Evolutionary conservation across 2,113 vertebrate genomes (phyloP), one percentile per base, ranked within the genome.

Genomic region (Rhinoderma darwinii): DNA sequence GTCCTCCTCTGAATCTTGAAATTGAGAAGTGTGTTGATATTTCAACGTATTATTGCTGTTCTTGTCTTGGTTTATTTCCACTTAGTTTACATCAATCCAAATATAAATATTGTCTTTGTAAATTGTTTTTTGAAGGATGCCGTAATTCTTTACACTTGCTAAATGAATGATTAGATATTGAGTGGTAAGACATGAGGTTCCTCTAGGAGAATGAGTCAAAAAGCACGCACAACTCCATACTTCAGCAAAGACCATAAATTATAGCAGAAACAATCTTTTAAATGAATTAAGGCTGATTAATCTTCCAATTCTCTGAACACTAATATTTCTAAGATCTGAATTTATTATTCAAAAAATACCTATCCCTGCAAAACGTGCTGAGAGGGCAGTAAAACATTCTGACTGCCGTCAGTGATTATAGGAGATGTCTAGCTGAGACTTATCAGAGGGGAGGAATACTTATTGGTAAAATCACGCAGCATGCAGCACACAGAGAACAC

Each of bases 271-370:
- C 54, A 81, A 18, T 81, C 78, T 61, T 81, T 81, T 81, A 81
- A 61, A 59, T 63, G 39, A 61, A 81, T 81, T 41, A 81, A 61
- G 59, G 43, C 39, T 39, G 78, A 81, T 63, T 81, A 81, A 81
- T 81, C 30, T 41, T 37, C 41, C 35, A 63, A 79, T 86, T 70
- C 76, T 86, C 74, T 79, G 84, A 66, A 54, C 84, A 35, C 74
- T 68, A 70, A 70, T 66, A 79, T 78, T 86, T 68, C 84, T 86
- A 32, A 30, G 66, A 70, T 50, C 61, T 76, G 66, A 86, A 79
- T 86, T 66, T 86, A 79, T 86, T 79, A 63, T 37, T 63, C 66
- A 9, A 68, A 47, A 86, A 86, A 78, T 54, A 79, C 84, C 75
- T 68, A 79, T 54, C 84, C 35, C 61, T 79, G 84, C 84, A 86